phyloP scores from a whole-genome alignment of 2,113 vertebrate genomes.

The Pygoscelis adeliae region DNA sequence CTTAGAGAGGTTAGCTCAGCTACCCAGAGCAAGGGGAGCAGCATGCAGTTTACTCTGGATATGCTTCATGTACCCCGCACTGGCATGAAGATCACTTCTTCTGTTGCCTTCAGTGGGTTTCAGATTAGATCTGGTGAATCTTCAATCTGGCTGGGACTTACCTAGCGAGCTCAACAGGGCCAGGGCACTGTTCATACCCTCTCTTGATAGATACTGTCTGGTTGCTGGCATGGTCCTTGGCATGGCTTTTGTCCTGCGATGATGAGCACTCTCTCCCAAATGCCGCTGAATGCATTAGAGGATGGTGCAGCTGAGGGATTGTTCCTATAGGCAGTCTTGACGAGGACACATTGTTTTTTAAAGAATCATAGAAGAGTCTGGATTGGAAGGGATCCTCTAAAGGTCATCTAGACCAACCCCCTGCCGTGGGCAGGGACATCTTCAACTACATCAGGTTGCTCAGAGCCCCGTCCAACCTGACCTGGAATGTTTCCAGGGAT shows the following conservation, averaged over 20 bases:
- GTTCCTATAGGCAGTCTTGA: background rate
- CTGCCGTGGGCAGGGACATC: too few relatives aligned
- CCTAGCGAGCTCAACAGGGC: background rate
- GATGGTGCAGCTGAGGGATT: background rate
- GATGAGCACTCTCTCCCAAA: background rate
- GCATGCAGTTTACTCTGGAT: background rate
- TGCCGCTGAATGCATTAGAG: background rate
- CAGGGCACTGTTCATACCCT: background rate
- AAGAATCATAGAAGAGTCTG: too few relatives aligned
- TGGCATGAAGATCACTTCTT: background rate
- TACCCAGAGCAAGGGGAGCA: background rate
- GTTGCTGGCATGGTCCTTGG: background rate
- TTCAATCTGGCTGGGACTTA: background rate
- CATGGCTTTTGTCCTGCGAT: background rate
- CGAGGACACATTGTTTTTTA: fast-evolving
- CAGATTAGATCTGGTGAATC: background rate
- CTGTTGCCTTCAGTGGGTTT: background rate
- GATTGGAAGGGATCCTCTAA: too few relatives aligned
- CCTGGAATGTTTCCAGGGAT: too few relatives aligned
- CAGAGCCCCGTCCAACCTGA: too few relatives aligned
- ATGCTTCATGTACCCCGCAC: fast-evolving
- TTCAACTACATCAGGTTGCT: too few relatives aligned
- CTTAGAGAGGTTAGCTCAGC: background rate
- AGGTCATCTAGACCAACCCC: too few relatives aligned
- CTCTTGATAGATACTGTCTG: background rate